Evolutionary conservation across 2,888 invertebrate species (phyloP).

Genomic region (Sarcophaga rosellei): DNA sequence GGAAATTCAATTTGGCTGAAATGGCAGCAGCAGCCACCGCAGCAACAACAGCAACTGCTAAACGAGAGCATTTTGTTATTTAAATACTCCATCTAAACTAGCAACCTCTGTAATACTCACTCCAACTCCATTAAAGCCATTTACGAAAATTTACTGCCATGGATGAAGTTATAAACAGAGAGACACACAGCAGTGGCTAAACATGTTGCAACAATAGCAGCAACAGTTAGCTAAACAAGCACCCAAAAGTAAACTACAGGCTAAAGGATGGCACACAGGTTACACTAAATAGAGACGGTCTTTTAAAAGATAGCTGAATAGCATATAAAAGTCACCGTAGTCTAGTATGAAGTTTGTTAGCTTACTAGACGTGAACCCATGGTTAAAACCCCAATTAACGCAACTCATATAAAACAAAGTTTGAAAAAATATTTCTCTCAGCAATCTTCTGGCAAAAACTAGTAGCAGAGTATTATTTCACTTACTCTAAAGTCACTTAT

Average conservation of each 20-base stretch:
- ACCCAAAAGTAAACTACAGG: constrained; percentile 14
- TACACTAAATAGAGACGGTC: not conserved
- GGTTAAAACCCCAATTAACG: too few species aligned
- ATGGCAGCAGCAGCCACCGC: constrained; percentile 52
- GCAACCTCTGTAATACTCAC: constrained; percentile 8
- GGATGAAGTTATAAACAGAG: constrained; percentile 16
- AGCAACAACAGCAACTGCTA: constrained; percentile 42
- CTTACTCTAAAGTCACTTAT: too few species aligned
- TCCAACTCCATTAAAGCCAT: not conserved
- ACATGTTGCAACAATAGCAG: constrained; percentile 25
- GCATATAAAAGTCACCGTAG: too few species aligned
- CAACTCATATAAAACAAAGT: too few species aligned
- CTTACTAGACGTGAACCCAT: too few species aligned
- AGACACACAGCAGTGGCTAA: constrained; percentile 56
- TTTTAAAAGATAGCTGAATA: not conserved
- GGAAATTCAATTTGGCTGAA: constrained; percentile 78
- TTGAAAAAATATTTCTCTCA: too few species aligned
- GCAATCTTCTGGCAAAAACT: too few species aligned
- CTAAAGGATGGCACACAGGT: not conserved
- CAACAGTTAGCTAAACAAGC: constrained; percentile 15
- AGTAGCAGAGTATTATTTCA: too few species aligned
- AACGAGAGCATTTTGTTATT: constrained; percentile 51
- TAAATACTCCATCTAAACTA: constrained; percentile 56
- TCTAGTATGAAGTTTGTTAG: too few species aligned
- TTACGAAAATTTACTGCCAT: not conserved